phyloP scores from a whole-genome alignment of 2,888 invertebrate species.

The Pammene fasciana region DNA sequence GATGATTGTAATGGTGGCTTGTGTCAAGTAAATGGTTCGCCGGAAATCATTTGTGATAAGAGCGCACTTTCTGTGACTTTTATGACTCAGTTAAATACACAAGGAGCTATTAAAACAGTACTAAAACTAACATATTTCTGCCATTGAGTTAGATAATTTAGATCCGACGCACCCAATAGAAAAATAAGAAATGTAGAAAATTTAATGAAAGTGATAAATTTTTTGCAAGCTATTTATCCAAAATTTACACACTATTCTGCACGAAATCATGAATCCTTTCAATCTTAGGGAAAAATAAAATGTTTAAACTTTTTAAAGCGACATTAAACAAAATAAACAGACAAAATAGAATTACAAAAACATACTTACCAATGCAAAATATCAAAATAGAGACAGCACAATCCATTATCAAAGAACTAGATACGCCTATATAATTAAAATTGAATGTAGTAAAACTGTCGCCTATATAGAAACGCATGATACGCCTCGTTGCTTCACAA shows the following conservation, averaged over 20 bases:
- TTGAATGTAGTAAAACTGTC: constrained; percentile 13
- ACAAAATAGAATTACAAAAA: background rate
- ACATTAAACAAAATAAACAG: background rate
- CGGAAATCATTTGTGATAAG: constrained; percentile 34
- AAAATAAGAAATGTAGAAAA: no score
- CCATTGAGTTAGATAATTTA: background rate
- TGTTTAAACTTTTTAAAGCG: no score
- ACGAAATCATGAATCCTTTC: no score
- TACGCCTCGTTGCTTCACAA: constrained; percentile 31
- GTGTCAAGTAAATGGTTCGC: constrained; percentile 22
- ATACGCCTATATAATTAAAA: constrained; percentile 15
- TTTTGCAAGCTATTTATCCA: no score
- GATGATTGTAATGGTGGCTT: constrained; percentile 21
- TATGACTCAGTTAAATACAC: constrained; percentile 15
- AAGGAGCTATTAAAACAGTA: constrained; percentile 17
- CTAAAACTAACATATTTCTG: background rate
- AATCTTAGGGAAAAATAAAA: no score
- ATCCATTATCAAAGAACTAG: constrained; percentile 30
- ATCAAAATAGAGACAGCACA: constrained; percentile 5
- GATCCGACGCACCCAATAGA: background rate
- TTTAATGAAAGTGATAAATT: no score
- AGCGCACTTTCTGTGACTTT: constrained; percentile 15
- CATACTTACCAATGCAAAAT: constrained; percentile 27
- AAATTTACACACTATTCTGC: no score
- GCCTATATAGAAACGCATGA: constrained; percentile 34